Percentiles rank a stretch among this genome's conserved stretches.
Conservation (phyloP, 2,888 invertebrate genomes). For the Cryptocheilus praepositus region DNA sequence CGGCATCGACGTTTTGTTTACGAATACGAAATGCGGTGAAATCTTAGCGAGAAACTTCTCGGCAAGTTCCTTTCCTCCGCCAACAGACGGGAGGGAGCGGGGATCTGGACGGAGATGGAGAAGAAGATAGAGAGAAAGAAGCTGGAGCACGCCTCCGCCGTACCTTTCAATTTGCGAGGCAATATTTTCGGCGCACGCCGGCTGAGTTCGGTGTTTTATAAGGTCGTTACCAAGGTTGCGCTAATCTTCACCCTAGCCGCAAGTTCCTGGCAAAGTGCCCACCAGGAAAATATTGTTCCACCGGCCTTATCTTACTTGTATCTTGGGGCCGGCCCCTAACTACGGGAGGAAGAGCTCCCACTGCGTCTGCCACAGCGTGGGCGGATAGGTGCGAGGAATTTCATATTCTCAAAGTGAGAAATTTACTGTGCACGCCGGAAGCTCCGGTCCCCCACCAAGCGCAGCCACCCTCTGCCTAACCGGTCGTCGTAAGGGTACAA, state of each 20-base stretch:
- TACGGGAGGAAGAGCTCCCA: no score
- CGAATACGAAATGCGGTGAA: constrained; percentile 42
- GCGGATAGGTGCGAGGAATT: constrained; percentile 53
- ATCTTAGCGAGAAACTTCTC: constrained; percentile 44
- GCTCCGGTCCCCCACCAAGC: constrained; percentile 10
- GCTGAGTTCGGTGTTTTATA: constrained; percentile 64
- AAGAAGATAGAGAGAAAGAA: constrained; percentile 13
- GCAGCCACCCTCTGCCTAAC: neutral
- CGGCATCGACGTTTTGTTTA: constrained; percentile 34
- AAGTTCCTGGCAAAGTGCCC: constrained; percentile 64
- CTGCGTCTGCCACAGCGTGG: neutral
- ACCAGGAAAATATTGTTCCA: constrained; percentile 60
- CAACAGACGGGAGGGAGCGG: constrained; percentile 12
- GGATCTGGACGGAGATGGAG: neutral
- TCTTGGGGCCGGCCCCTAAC: constrained; percentile 27
- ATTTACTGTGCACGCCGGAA: constrained; percentile 49
- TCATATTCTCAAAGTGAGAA: constrained; percentile 63
- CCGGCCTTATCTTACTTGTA: constrained; percentile 57
- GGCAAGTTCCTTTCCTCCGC: constrained; percentile 24
- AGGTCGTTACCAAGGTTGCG: constrained; percentile 65
- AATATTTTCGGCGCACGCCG: constrained; percentile 61
- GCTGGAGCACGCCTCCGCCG: constrained; percentile 41
- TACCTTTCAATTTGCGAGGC: constrained; percentile 66
- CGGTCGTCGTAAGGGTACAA: neutral
- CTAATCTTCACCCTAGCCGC: constrained; percentile 65